These are phyloP conservation scores for Bellardia pandia DNA, from an alignment of 2,888 invertebrate genomes.

Conservation along the genomic window DNA sequence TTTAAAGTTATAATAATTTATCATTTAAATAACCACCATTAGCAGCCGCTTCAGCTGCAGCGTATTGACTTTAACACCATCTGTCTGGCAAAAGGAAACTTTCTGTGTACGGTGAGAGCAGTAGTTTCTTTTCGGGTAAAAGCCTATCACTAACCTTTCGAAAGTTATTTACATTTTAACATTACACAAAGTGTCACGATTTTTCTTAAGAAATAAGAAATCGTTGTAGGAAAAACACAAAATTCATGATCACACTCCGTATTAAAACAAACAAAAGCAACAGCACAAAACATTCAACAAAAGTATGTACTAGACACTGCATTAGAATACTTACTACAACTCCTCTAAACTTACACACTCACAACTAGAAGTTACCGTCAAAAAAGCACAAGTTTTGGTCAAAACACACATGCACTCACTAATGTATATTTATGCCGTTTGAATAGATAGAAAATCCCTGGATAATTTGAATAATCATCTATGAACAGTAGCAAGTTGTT, in stretches of 20 bases:
- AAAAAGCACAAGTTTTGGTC: constrained; percentile 60
- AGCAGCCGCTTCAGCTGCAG: background rate
- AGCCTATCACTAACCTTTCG: constrained; percentile 74
- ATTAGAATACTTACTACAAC: constrained; percentile 60
- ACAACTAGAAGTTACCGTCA: constrained; percentile 30
- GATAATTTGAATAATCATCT: constrained; percentile 74
- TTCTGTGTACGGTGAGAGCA: constrained; percentile 2
- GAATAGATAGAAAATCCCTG: constrained; percentile 62
- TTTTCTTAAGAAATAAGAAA: constrained; percentile 72
- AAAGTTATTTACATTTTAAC: constrained; percentile 73
- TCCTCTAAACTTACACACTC: constrained; percentile 37
- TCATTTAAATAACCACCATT: constrained; percentile 54
- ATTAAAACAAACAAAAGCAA: constrained; percentile 58
- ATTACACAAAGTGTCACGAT: constrained; percentile 73
- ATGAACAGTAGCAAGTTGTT: constrained; percentile 73
- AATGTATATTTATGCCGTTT: constrained; percentile 21
- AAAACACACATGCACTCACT: constrained; percentile 43
- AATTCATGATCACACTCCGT: constrained; percentile 73
- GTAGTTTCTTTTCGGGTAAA: constrained; percentile 67
- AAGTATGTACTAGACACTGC: constrained; percentile 42
- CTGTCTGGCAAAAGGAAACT: constrained; percentile 55
- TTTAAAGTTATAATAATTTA: constrained; percentile 56
- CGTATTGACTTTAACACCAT: constrained; percentile 63
- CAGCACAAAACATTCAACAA: constrained; percentile 18
- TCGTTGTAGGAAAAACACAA: constrained; percentile 73